These are phyloP conservation scores for Lycaon pictus DNA, from an alignment of 2,113 vertebrate genomes.

Conservation along the genomic window DNA sequence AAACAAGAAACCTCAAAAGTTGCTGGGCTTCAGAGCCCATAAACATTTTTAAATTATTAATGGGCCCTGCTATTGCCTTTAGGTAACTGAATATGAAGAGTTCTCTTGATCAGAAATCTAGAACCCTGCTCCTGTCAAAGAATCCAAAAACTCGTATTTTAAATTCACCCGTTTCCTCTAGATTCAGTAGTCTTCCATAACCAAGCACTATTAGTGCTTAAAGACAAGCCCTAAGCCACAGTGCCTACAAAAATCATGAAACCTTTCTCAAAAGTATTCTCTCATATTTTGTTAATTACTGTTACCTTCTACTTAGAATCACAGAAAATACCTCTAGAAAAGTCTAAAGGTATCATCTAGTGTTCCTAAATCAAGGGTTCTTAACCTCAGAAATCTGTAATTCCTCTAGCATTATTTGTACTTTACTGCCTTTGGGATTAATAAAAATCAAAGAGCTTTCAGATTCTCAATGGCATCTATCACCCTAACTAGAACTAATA, in stretches of 20 bases:
- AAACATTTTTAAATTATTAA: not conserved
- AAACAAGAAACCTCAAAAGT: not conserved
- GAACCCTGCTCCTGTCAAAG: not conserved
- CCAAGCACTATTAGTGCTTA: not conserved
- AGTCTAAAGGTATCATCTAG: not conserved
- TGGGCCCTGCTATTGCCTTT: not conserved
- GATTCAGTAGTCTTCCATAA: not conserved
- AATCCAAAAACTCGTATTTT: not conserved
- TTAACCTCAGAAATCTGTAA: constrained; percentile 3
- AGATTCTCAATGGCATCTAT: not conserved
- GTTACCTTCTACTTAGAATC: not conserved
- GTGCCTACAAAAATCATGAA: not conserved
- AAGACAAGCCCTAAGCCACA: not conserved
- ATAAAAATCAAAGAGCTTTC: not conserved
- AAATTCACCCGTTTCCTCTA: not conserved
- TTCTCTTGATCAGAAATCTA: not conserved
- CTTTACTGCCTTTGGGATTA: not conserved
- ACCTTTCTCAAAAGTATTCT: not conserved
- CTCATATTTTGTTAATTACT: not conserved
- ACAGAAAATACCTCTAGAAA: not conserved
- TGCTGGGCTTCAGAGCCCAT: not conserved
- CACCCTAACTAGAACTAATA: not conserved
- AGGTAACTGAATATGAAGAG: not conserved
- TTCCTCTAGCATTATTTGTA: not conserved
- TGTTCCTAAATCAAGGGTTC: not conserved